Evolutionary conservation across 2,113 vertebrate genomes (phyloP), one percentile per base, ranked within the genome.

Genomic region (Acanthisitta chloris): DNA sequence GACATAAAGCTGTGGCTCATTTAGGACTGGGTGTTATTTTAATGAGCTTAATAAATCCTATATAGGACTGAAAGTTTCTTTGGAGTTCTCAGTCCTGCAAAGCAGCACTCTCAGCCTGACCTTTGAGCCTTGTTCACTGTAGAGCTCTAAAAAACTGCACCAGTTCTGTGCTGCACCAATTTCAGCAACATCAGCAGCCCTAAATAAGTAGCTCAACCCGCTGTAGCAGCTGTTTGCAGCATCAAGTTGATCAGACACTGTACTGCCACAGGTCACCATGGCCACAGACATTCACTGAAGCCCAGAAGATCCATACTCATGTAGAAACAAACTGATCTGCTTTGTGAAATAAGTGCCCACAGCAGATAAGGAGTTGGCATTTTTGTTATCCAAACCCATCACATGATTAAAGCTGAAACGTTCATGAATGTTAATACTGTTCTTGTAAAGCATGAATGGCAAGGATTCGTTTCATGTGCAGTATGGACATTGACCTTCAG

Each of bases 41-140:
- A 96, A 96, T 87, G 46, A 95, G 54, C 85, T 91, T 96, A 95
- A 94, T 96, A 94, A 88, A 92, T 94, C 74, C 92, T 95, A 28
- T 92, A 85, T 70, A 88, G 90, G 88, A 83, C 87, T 48, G 84
- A 82, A 83, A 91, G 62, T 90, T 91, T 88, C 81, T 85, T 48
- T 52, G 29, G 91, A 80, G 78, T 85, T 82, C 54, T 90, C 45
- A 71, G 86, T 72, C 81, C 62, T 91, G 49, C 86, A 80, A 72
- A 95, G 66, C 70, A 43, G 78, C 0, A 3, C 36, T 65, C 49
- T 72, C 54, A 26, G 49, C n/a, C 45, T 91, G 94, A 92, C 91
- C 87, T 82, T 84, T 70, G 74, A 94, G 87, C 73, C 66, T 23
- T 43, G 57, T 33, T 11, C 48, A 33, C 43, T 55, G 14, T 42